Evolutionary conservation across 2,888 invertebrate species (phyloP), one percentile per base, ranked within the genome.

Genomic region (Coecobrya sp.): DNA sequence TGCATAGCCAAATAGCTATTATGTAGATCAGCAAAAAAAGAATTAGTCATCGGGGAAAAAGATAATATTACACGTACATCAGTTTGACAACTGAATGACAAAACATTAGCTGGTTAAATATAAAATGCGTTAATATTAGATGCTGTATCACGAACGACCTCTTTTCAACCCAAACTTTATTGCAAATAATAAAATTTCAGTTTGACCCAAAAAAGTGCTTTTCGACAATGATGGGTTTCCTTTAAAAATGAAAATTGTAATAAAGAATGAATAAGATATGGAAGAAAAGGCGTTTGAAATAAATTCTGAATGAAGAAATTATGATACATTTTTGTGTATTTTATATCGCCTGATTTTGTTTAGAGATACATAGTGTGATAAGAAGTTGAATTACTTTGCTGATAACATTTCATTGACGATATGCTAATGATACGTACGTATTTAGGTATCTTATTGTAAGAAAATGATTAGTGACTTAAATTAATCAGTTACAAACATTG

Each of bases 401-500:
- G 79, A 62, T 65, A 65, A 59, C 27, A 30, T 30, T 16, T 36
- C n/a, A n/a, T 36, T 52, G 82, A 30, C 89, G 89, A 89, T 82
- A 89, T 89, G 89, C 82, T 82, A 89, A 36, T 79, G 88, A 36
- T 88, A 82, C 81, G 55, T 89, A 89, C 89, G 89, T 68, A 52
- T 88, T 16, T 73, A 76, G 36, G 76, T 86, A 73, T 49, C n/a
- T 87, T 45, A 45, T 84, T 84, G 36, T 87, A 49, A 87, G 76
- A 68, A 76, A 45, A 55, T 30, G 25, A 45, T 52, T 70, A 86
- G 42, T 68, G 79, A 82, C 45, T 86, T 49, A 76, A 55, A 30
- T 59, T 87, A 93, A 86, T 93, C 93, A 88, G 89, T 91, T 70
- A 93, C 79, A 27, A 93, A 85, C 93, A 93, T 93, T 1, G 93